These are phyloP conservation scores for Premnoplex brunnescens DNA, from an alignment of 2,797 vertebrate species.

Conservation along the genomic window DNA sequence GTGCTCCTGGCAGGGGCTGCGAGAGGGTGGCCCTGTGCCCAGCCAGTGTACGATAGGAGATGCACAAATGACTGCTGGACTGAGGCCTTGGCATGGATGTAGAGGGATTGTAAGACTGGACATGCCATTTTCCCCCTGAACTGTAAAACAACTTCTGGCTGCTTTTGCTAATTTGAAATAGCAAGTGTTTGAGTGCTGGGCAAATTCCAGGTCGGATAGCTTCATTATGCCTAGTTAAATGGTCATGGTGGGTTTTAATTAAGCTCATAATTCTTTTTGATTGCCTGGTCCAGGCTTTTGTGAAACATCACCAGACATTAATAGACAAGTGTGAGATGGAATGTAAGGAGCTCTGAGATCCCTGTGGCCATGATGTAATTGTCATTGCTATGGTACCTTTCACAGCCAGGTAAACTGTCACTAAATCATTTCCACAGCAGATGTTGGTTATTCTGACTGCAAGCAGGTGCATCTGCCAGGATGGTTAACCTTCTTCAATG, in stretches of 20 bases:
- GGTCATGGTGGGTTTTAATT: conserved; percentile 22
- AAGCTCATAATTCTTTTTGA: conserved; percentile 26
- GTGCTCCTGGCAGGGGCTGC: background rate
- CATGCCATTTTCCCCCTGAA: background rate
- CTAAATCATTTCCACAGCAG: background rate
- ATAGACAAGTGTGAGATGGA: background rate
- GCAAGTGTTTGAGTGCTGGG: background rate
- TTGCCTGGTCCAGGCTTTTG: background rate
- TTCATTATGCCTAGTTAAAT: background rate
- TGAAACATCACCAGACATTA: background rate
- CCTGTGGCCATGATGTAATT: background rate
- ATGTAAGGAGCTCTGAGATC: background rate
- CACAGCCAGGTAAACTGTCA: background rate
- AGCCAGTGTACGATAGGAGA: background rate
- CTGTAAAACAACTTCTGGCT: background rate
- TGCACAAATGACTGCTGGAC: background rate
- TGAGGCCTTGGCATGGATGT: background rate
- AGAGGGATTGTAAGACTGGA: background rate
- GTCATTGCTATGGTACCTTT: background rate
- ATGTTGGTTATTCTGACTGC: background rate
- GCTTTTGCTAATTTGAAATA: background rate
- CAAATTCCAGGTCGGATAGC: background rate
- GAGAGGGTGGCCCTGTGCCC: background rate
- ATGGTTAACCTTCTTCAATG: background rate
- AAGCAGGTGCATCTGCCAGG: background rate